Base-by-base conservation (phyloP, 2,797 vertebrate species). In the Podargus strigoides region DNA sequence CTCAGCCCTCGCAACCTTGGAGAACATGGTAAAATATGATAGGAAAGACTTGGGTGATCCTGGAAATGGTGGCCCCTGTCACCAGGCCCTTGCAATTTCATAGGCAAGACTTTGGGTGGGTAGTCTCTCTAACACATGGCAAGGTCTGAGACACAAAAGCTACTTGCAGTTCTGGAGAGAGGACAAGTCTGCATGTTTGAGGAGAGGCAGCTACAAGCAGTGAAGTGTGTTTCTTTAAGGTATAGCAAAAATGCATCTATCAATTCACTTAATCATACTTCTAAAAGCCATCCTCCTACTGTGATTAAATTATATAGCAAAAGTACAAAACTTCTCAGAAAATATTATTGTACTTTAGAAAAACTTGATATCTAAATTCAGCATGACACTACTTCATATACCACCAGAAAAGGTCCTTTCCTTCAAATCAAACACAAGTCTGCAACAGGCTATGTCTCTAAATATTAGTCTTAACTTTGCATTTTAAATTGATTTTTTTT, bases 171-270 rank as follows among this genome's bases (percentile, higher is more conserved):
- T 62, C 44, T 70, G 36, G n/a, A 56, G 32, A 76, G 22, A 52
- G n/a, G 3, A 28, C 3, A 4, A 53, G 16, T 21, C 7, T 18
- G 6, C 4, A 2, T 2, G 1, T 44, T 60, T 34, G 32, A 75
- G 46, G 41, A 74, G n/a, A 27, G 16, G 74, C 14, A 86, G 81
- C 69, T 53, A 19, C 20, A 83, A 3, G 36, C 63, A 84, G 28
- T 12, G 24, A 16, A 6, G 2, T 36, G 49, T 21, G 19, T 24
- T 85, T 73, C 30, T 76, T 93, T 49, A 23, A 70, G 16, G 10
- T 42, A 17, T n/a, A 69, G 39, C 63, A 62, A 63, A 81, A 89
- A 78, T 20, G 22, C 19, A 58, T 60, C 58, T 50, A n/a, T 36
- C 53, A 56, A 4, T 44, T 81, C 16, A 47, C 9, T 26, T 78